Conservation (phyloP, 2,113 vertebrate genomes). For the Sciurus niger region DNA sequence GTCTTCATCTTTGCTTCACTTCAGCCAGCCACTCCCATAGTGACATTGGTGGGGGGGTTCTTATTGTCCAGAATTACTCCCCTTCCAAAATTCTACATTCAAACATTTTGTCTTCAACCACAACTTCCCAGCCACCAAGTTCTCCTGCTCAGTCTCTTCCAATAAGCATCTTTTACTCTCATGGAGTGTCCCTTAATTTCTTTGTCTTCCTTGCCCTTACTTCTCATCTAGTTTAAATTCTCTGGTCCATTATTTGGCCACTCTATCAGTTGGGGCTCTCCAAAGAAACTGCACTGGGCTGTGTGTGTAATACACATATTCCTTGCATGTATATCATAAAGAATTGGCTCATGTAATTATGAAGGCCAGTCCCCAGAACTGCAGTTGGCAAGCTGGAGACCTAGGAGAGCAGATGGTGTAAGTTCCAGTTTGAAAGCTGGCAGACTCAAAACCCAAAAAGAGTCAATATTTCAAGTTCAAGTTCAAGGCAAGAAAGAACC, state of each 20-base stretch:
- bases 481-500: not conserved
- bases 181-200: not conserved
- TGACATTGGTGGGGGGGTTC: not conserved
- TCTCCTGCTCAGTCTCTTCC: not conserved
- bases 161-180: not conserved
- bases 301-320: not conserved
- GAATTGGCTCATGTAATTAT: not conserved
- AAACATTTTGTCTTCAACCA: not conserved
- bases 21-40: not conserved
- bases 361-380: not conserved
- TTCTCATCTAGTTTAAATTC: not conserved
- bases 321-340: not conserved
- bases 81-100: not conserved
- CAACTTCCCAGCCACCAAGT: not conserved
- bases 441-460: not conserved
- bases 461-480: not conserved
- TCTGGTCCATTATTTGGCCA: not conserved
- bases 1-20: not conserved
- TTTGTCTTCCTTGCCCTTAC: not conserved
- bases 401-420: not conserved
- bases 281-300: not conserved
- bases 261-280: not conserved
- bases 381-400: not conserved
- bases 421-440: not conserved
- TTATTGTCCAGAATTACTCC: not conserved